Evolutionary conservation across 1,140 invertebrate species (phyloP).

Genomic region (Polypedilum vanderplanki): DNA sequence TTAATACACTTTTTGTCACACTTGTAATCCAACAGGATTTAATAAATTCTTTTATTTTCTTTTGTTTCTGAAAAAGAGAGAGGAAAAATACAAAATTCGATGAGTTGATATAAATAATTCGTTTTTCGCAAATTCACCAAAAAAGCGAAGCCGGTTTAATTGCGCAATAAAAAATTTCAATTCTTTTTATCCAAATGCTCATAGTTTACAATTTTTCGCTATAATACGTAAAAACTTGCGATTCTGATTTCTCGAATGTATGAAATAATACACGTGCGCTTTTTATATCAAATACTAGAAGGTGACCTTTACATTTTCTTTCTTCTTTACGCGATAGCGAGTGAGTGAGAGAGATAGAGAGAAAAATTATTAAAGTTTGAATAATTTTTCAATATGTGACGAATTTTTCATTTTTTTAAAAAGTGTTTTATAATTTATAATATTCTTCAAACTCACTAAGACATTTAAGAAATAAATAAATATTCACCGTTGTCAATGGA

Average conservation of each 20-base stretch:
- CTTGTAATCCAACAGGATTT: neutral
- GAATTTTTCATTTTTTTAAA: no score
- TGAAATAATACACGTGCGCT: conserved; percentile 3
- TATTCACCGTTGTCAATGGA: no score
- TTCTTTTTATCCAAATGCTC: neutral
- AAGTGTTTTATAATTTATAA: no score
- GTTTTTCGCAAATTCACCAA: neutral
- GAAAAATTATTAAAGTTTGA: no score
- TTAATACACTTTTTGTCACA: neutral
- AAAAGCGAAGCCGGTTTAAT: neutral
- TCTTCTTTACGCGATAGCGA: neutral
- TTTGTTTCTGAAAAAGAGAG: neutral
- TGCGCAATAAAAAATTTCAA: conserved; percentile 1
- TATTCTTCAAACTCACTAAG: no score
- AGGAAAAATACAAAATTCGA: neutral
- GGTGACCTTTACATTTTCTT: conserved; percentile 11
- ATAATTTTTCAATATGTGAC: no score
- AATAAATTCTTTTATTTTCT: neutral
- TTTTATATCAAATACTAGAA: conserved; percentile 14
- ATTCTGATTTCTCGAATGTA: neutral
- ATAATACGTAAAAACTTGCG: neutral
- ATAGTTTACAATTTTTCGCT: neutral
- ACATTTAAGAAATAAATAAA: no score
- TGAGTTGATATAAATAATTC: neutral
- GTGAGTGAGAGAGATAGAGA: no score